Conservation (phyloP, 2,113 vertebrate species). For the chimpanzee (Pan troglodytes) region NHGRI_mPanTro3-v2.1_pri NC_072401.2:6318501-6319000, state of each 20-base stretch:
- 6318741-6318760: too few species aligned
- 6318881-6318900: fast-evolving
- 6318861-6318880: neutral
- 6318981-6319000: neutral
- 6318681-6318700: fast-evolving
- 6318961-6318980: too few species aligned
- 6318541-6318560: neutral
- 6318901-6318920: neutral
- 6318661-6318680: neutral
- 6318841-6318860: fast-evolving
- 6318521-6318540: neutral
- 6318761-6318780: too few species aligned
- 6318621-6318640: too few species aligned
- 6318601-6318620: neutral
- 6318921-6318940: neutral
- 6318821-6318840: neutral
- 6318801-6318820: neutral
- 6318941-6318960: neutral
- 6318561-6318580: neutral
- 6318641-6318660: neutral
- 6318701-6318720: too few species aligned
- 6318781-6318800: too few species aligned
- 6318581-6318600: neutral
- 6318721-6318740: neutral
- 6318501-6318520: neutral